A percentile compares a stretch with the other conserved stretches of the same genome.
Evolutionary conservation across 92 coral and sea anemone species (phyloP).

Genomic region (Plumapathes pennacea): DNA sequence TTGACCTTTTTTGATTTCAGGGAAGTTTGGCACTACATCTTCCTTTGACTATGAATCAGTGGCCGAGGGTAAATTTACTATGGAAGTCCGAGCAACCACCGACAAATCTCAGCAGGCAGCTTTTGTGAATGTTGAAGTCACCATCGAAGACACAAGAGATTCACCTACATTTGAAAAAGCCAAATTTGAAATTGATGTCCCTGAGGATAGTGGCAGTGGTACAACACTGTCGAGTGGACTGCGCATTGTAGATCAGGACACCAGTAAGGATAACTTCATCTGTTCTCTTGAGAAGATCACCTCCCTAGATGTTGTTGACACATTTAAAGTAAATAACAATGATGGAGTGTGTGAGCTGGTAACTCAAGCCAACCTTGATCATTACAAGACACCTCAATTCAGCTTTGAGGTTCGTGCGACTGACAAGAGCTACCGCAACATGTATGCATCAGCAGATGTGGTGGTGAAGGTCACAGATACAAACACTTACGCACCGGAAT

Average conservation of each 20-base stretch:
- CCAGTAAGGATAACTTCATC: constrained; percentile 21
- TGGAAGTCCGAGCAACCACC: constrained; percentile 55
- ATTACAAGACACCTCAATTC: constrained; percentile 48
- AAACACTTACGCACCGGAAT: constrained; percentile 69
- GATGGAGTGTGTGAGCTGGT: constrained; percentile 65
- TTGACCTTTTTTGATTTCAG: constrained; percentile 21
- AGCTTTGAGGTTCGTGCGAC: constrained; percentile 70
- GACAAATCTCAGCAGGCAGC: constrained; percentile 42
- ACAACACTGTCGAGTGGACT: constrained; percentile 59
- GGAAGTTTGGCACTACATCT: constrained; percentile 41
- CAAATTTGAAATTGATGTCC: constrained; percentile 17
- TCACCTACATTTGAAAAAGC: constrained; percentile 50
- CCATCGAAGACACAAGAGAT: constrained; percentile 55
- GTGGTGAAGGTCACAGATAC: constrained; percentile 58
- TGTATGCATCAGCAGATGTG: constrained; percentile 72
- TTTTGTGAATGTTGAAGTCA: constrained; percentile 39
- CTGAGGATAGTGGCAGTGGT: constrained; percentile 25
- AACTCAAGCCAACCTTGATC: constrained; percentile 43
- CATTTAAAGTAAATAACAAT: constrained; percentile 23
- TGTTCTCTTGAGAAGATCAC: constrained; percentile 62
- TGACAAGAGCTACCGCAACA: constrained; percentile 54
- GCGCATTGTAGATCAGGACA: constrained; percentile 59
- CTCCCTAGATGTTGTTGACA: constrained; percentile 30
- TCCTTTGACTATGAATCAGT: constrained; percentile 68
- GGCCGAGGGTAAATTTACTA: constrained; percentile 33